Evolutionary conservation across 2,888 invertebrate species (phyloP).

Genomic region (Hemistola chrysoprasaria): DNA sequence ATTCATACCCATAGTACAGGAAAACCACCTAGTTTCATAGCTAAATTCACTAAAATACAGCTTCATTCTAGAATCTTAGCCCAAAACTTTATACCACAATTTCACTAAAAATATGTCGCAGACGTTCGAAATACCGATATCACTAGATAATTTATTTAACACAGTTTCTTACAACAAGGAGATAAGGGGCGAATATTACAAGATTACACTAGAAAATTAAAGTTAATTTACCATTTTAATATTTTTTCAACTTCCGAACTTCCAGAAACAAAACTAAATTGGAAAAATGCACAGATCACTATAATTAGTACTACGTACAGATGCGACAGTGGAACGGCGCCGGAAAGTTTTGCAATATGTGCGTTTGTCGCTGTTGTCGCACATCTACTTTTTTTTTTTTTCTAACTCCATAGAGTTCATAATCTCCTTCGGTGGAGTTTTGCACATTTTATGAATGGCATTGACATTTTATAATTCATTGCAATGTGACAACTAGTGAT

Average conservation of each 20-base stretch:
- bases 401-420: too few relatives aligned
- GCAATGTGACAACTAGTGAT: too few relatives aligned
- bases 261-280: slow-evolving; percentile 39
- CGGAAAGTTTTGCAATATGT: too few relatives aligned
- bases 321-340: too few relatives aligned
- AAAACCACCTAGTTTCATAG: slow-evolving; percentile 6
- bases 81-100: slow-evolving; percentile 32
- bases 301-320: too few relatives aligned
- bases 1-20: slow-evolving; percentile 35
- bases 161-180: not conserved
- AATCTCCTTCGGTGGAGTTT: too few relatives aligned
- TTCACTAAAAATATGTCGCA: slow-evolving; percentile 37
- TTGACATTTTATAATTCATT: too few relatives aligned
- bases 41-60: slow-evolving; percentile 17
- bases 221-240: slow-evolving; percentile 74
- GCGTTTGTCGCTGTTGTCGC: too few relatives aligned
- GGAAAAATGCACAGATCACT: slow-evolving; percentile 15
- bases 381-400: too few relatives aligned
- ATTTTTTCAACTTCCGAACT: slow-evolving; percentile 26
- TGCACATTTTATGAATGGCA: too few relatives aligned
- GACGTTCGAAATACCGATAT: slow-evolving; percentile 44
- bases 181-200: slow-evolving; percentile 8
- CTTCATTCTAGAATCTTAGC: slow-evolving; percentile 27
- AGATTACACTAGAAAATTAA: slow-evolving; percentile 50
- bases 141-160: slow-evolving; percentile 26